Conservation (phyloP, 2,797 vertebrate species). For the Apogon talboti region DNA sequence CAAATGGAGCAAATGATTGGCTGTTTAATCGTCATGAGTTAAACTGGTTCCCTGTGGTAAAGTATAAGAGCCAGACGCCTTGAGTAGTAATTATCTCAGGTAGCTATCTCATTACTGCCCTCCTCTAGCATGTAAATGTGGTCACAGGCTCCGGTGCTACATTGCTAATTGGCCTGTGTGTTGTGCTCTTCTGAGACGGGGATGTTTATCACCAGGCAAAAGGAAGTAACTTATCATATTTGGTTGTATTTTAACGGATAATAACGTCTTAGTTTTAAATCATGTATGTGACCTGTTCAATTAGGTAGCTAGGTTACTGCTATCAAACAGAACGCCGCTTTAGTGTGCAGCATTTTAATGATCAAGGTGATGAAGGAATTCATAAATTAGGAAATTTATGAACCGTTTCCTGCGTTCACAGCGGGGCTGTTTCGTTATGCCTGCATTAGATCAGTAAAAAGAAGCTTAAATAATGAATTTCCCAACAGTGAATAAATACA, state of each 20-base stretch:
- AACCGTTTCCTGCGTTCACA: slow-evolving; percentile 10
- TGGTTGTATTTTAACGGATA: slow-evolving; percentile 25
- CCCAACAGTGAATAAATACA: slow-evolving; percentile 15
- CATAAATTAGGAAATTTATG: slow-evolving; percentile 45
- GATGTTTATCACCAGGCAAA: slow-evolving; percentile 47
- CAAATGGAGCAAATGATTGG: slow-evolving; percentile 70
- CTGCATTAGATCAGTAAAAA: slow-evolving; percentile 16
- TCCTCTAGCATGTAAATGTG: slow-evolving; percentile 65
- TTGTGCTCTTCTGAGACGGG: slow-evolving; percentile 21
- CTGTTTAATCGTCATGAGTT: slow-evolving; percentile 75
- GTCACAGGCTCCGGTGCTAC: slow-evolving; percentile 39
- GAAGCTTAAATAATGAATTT: slow-evolving; percentile 15
- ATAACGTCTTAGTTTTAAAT: slow-evolving; percentile 25
- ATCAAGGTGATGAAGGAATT: slow-evolving; percentile 39
- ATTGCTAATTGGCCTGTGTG: slow-evolving; percentile 36
- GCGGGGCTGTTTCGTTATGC: slow-evolving; percentile 12
- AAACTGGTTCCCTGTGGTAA: slow-evolving; percentile 64
- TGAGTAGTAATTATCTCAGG: slow-evolving; percentile 82
- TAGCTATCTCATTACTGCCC: slow-evolving; percentile 78
- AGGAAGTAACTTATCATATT: slow-evolving; percentile 33
- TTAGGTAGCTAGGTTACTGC: slow-evolving; percentile 19
- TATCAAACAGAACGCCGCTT: slow-evolving; percentile 30
- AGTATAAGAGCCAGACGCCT: slow-evolving; percentile 62
- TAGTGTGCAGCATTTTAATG: slow-evolving; percentile 24
- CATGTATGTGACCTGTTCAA: slow-evolving; percentile 21